Percentiles rank a stretch among this genome's conserved stretches.
phyloP scores from a whole-genome alignment of 2,113 vertebrate genomes.

The Bos indicus region DNA sequence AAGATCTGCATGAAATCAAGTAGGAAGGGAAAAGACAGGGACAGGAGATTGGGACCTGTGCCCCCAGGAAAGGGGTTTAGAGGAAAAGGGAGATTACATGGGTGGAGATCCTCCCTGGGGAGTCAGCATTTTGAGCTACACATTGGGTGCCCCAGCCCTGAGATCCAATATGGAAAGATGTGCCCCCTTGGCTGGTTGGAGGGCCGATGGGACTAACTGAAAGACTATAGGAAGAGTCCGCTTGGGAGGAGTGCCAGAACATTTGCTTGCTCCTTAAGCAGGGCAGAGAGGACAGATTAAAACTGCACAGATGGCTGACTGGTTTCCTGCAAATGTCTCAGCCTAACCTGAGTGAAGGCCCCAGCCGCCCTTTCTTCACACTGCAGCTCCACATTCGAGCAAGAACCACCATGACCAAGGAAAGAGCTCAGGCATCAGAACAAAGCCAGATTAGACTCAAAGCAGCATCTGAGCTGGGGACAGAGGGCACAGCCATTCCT shows the following conservation, averaged over 20 bases:
- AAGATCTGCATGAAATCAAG: neutral
- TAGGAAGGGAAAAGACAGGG: neutral
- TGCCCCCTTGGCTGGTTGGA: neutral
- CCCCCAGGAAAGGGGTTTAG: neutral
- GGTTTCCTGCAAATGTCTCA: neutral
- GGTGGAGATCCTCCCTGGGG: neutral
- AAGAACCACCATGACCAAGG: neutral
- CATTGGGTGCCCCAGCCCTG: neutral
- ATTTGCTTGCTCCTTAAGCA: neutral
- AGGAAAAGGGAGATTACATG: neutral
- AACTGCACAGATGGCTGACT: neutral
- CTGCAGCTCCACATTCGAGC: neutral
- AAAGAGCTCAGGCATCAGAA: neutral
- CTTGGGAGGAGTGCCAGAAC: neutral
- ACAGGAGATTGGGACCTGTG: neutral
- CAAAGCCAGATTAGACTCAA: neutral
- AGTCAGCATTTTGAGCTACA: neutral
- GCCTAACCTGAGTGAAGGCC: neutral
- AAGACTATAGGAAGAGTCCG: neutral
- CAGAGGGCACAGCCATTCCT: neutral
- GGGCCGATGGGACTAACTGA: accelerated
- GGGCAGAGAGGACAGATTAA: neutral
- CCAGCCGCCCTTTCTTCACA: neutral
- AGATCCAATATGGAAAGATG: neutral
- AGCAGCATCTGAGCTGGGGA: neutral